Evolutionary conservation across 2,888 invertebrate genomes (phyloP), one percentile per base, ranked within the genome.

Genomic region (Patella caerulea): DNA sequence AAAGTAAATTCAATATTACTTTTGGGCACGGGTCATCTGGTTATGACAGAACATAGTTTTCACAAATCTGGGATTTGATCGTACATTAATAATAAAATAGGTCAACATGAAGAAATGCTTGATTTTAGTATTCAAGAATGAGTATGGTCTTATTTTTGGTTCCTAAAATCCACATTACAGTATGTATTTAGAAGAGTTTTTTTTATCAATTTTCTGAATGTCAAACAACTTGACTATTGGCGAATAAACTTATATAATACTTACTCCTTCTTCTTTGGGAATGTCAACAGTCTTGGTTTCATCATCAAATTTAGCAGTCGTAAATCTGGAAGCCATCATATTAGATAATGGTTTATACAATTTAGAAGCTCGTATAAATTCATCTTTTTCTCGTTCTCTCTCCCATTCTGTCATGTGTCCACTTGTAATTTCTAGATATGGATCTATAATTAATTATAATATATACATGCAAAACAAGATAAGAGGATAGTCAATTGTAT

Each of bases 361-460:
- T 83, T 94, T 94, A 0, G 94, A 93, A 0, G 96, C 95, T 88
- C 95, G 95, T 73, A 95, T 94, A 90, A 97, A 97, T 90, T 97
- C 97, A 77, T 94, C 93, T 83, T 93, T 92, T 90, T 98, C 97
- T 84, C 94, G 94, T 84, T 96, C 94, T 85, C 94, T 93, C 89
- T 97, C 97, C 96, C 96, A 96, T 87, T 95, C 95, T 0, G 94
- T 95, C 92, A 97, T 93, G 54, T 89, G 92, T 73, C 90, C 80
- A 14, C 75, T 77, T 3, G 76, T 77, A 59, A 91, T 88, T 15
- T 81, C 80, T n/a, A 82, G 82, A 77, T 86, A 88, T 12, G 90
- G 84, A 79, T 91, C 91, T 86, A 71, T 2, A 45, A 45, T 45
- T 45, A 45, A 45, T 24, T 24, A 24, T 45, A 45, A 9, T 7